Percentiles rank a stretch among this genome's conserved stretches.
Conservation (phyloP, 2,888 invertebrate species). For the Tetanocera ferruginea region DNA sequence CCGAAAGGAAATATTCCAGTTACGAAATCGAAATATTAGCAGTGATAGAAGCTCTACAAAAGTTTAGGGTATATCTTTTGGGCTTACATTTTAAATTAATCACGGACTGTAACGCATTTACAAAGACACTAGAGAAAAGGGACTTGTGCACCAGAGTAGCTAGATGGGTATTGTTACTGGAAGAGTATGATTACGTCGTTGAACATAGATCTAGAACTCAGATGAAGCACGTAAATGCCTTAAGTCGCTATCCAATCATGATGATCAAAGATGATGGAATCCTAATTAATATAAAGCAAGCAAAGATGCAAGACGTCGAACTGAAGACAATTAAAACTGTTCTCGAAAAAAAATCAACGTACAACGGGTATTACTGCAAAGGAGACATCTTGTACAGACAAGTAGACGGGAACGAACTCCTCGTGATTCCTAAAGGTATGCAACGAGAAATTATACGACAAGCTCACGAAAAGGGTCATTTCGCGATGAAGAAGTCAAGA, state of each 20-base stretch:
- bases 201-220: constrained; percentile 47
- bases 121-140: constrained; percentile 47
- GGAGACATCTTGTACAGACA: constrained; percentile 39
- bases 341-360: constrained; percentile 23
- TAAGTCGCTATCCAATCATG: constrained; percentile 47
- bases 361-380: constrained; percentile 42
- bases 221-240: constrained; percentile 42
- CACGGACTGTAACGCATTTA: constrained; percentile 48
- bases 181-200: constrained; percentile 49
- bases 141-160: constrained; percentile 47
- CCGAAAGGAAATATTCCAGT: constrained; percentile 41
- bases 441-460: constrained; percentile 45
- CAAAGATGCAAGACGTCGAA: constrained; percentile 45
- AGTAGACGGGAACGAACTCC: constrained; percentile 39
- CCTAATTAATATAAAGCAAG: constrained; percentile 2
- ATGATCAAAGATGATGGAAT: constrained; percentile 26
- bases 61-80: constrained; percentile 50
- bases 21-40: too few species aligned
- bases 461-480: constrained; percentile 50
- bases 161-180: constrained; percentile 46
- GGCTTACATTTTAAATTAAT: constrained; percentile 40
- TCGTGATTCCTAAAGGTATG: constrained; percentile 45
- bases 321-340: constrained; percentile 40
- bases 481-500: constrained; percentile 37
- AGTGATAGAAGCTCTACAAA: constrained; percentile 49